Evolutionary conservation across 2,888 invertebrate species (phyloP).

Genomic region (Sphaerophoria rueppellii): DNA sequence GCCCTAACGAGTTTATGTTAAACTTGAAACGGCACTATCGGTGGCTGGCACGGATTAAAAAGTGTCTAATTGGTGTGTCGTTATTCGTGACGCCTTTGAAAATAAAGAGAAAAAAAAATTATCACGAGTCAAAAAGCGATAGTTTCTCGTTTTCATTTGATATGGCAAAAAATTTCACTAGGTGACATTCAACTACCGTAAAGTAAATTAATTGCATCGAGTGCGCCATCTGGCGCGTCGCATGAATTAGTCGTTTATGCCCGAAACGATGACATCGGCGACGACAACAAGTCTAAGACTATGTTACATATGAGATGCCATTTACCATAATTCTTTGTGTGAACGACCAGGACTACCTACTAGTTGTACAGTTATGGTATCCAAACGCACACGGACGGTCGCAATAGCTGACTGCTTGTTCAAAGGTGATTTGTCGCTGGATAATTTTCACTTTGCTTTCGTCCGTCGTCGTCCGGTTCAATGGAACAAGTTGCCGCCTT

Average conservation of each 20-base stretch:
- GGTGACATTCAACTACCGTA: conserved; percentile 63
- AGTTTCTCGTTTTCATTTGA: conserved; percentile 43
- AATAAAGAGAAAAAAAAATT: neutral
- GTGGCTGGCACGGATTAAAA: conserved; percentile 56
- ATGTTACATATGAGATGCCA: neutral
- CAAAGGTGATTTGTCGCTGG: conserved; percentile 49
- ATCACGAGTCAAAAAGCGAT: conserved; percentile 44
- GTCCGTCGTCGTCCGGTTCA: neutral
- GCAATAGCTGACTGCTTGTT: conserved; percentile 5
- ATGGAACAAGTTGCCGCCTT: conserved; percentile 46
- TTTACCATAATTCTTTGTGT: neutral
- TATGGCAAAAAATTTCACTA: conserved; percentile 52
- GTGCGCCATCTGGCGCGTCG: conserved; percentile 31
- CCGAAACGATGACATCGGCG: conserved; percentile 4
- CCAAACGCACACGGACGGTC: conserved; percentile 58
- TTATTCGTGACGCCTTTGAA: conserved; percentile 3
- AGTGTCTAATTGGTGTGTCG: conserved; percentile 13
- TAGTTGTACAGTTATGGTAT: conserved; percentile 47
- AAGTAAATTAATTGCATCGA: conserved; percentile 50
- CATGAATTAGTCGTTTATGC: conserved; percentile 45
- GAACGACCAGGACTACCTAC: conserved; percentile 5
- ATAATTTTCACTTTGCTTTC: conserved; percentile 55
- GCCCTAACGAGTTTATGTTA: conserved; percentile 34
- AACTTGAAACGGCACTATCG: conserved; percentile 37
- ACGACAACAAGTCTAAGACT: conserved; percentile 59